Conservation (phyloP, 2,113 vertebrate genomes). For the Ursus arctos region DNA sequence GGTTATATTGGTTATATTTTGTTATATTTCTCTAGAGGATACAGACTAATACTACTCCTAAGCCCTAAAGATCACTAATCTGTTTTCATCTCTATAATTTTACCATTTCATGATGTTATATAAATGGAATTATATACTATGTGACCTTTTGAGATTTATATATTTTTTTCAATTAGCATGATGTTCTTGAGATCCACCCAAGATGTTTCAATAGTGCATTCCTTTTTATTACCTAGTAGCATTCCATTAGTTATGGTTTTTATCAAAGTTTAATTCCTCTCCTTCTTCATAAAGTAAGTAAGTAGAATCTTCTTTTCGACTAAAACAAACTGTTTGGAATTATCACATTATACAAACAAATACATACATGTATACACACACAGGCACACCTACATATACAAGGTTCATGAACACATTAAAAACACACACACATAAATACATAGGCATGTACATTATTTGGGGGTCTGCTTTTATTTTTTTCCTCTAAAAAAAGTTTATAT, state of each 20-base stretch:
- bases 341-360: not conserved
- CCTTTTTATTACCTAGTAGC: not conserved
- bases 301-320: not conserved
- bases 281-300: not conserved
- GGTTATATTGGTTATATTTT: not conserved
- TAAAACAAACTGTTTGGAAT: not conserved
- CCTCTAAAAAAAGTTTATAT: not conserved
- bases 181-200: not conserved
- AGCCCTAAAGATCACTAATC: not conserved
- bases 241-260: not conserved
- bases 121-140: not conserved
- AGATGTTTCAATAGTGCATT: not conserved
- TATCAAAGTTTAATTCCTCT: not conserved
- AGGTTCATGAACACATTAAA: not conserved
- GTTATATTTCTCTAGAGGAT: not conserved
- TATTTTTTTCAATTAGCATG: not conserved
- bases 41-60: not conserved
- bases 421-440: not conserved
- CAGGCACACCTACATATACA: not conserved
- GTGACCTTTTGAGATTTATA: not conserved
- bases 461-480: not conserved
- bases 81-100: not conserved
- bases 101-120: not conserved
- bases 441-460: not conserved
- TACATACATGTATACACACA: not conserved